These are phyloP conservation scores for Oasisia sp. DNA, from an alignment of 2,888 invertebrate species.

Conservation along the genomic window DNA sequence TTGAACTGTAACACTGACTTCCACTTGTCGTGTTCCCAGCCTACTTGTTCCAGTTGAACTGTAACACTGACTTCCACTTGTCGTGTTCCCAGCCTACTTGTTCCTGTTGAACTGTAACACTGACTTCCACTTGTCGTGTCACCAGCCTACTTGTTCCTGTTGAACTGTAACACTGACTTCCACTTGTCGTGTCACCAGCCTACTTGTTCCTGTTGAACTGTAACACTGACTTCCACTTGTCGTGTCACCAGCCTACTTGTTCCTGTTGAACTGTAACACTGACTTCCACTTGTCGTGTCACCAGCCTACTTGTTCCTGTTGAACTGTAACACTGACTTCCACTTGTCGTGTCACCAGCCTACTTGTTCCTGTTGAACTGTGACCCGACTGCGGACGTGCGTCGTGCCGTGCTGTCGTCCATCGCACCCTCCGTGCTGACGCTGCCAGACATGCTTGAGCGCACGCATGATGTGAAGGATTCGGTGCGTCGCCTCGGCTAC, in stretches of 20 bases:
- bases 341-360: constrained; percentile 48
- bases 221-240: constrained; percentile 67
- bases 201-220: constrained; percentile 60
- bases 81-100: constrained; percentile 54
- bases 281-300: constrained; percentile 23
- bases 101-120: constrained; percentile 69
- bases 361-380: constrained; percentile 58
- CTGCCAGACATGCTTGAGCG: constrained; percentile 78
- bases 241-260: constrained; percentile 55
- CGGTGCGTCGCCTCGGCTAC: constrained; percentile 76
- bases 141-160: constrained; percentile 61
- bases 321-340: not conserved
- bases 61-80: constrained; percentile 67
- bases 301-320: constrained; percentile 52
- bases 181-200: constrained; percentile 45
- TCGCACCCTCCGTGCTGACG: constrained; percentile 79
- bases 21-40: constrained; percentile 46
- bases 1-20: constrained; percentile 68
- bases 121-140: not conserved
- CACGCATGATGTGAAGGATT: constrained; percentile 81
- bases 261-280: constrained; percentile 69
- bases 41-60: constrained; percentile 59
- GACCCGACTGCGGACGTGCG: constrained; percentile 82
- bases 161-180: constrained; percentile 68
- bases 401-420: constrained; percentile 77